phyloP scores from a whole-genome alignment of 2,888 invertebrate genomes.

The Dermolepida albohirtum region DNA sequence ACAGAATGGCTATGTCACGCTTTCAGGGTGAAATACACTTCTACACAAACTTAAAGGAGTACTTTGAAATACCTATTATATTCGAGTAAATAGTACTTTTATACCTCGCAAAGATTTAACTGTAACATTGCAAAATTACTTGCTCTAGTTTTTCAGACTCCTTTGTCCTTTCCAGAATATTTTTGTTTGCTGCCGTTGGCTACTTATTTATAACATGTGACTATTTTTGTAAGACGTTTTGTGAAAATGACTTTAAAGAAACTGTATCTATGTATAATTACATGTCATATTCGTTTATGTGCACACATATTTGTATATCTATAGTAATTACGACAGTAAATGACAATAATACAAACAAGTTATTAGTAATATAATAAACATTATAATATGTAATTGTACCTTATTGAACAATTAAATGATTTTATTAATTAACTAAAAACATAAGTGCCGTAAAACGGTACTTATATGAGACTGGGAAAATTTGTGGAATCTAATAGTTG shows the following conservation, averaged over 20 bases:
- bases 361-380: too few species aligned
- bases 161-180: constrained; percentile 24
- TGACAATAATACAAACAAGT: too few species aligned
- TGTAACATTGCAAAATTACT: constrained; percentile 41
- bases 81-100: constrained; percentile 41
- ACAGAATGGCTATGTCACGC: constrained; percentile 9
- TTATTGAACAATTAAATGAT: too few species aligned
- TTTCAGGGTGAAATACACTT: constrained; percentile 4
- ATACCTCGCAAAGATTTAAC: constrained; percentile 33
- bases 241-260: constrained; percentile 1
- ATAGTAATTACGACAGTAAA: too few species aligned
- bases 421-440: too few species aligned
- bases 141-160: constrained; percentile 37
- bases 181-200: constrained; percentile 18
- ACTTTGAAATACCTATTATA: constrained; percentile 40
- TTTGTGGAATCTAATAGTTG: too few species aligned
- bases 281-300: too few species aligned
- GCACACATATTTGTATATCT: too few species aligned
- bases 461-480: too few species aligned
- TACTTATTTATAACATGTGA: constrained; percentile 9
- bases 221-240: constrained; percentile 7
- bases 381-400: too few species aligned
- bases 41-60: constrained; percentile 19
- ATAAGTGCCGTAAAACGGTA: too few species aligned
- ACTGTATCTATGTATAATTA: background rate